These are phyloP conservation scores for Diceros bicornis DNA, from an alignment of 2,797 vertebrate species.

Conservation along the genomic window DNA sequence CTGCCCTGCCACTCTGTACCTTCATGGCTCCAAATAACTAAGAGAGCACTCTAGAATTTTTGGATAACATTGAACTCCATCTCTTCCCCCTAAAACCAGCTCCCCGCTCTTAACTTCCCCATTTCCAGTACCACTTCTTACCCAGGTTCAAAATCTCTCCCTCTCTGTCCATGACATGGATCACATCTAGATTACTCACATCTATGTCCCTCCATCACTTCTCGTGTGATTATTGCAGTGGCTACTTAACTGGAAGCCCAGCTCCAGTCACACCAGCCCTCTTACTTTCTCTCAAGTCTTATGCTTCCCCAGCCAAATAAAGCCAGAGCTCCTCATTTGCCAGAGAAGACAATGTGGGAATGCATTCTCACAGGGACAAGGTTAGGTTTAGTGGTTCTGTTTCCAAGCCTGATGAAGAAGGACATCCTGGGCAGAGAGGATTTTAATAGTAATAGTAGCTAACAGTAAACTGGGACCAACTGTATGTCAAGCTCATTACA, in stretches of 20 bases:
- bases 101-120: background rate
- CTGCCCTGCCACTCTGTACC: background rate
- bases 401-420: background rate
- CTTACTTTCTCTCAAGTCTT: background rate
- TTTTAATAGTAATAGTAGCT: background rate
- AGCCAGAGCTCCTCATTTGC: background rate
- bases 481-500: background rate
- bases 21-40: background rate
- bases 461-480: background rate
- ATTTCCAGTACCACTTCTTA: background rate
- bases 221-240: accelerated
- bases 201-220: no score
- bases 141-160: background rate
- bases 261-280: background rate
- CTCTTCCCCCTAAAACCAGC: background rate
- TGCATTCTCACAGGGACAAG: background rate
- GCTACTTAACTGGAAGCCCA: no score
- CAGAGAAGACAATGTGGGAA: background rate
- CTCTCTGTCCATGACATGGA: background rate
- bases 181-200: background rate
- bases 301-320: background rate
- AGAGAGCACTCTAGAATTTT: background rate
- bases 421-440: background rate
- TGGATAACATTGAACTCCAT: background rate
- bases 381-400: background rate